phyloP scores from a whole-genome alignment of 2,888 invertebrate genomes.

The Himalopsyche japonica region DNA sequence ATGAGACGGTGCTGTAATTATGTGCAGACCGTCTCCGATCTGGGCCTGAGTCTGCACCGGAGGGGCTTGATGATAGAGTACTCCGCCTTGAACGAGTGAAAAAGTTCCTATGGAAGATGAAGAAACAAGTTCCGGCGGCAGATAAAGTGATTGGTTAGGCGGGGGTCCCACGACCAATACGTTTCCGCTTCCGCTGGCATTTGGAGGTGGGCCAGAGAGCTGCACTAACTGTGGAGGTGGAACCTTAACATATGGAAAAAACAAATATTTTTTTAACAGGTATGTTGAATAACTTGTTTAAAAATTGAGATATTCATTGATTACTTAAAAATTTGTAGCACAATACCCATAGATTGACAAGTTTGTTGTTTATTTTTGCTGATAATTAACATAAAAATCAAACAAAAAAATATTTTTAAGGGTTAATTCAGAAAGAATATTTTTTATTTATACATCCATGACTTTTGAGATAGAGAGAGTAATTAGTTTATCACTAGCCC shows the following conservation, averaged over 20 bases:
- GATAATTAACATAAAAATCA: too few species aligned
- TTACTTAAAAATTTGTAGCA: too few species aligned
- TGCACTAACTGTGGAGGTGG: slow-evolving; percentile 38
- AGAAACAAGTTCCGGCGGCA: slow-evolving; percentile 26
- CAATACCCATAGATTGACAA: too few species aligned
- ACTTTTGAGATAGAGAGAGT: too few species aligned
- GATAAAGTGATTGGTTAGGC: slow-evolving; percentile 32
- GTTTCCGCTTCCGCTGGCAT: slow-evolving; percentile 14
- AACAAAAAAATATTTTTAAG: too few species aligned
- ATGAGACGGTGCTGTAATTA: slow-evolving; percentile 26
- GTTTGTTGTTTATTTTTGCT: too few species aligned
- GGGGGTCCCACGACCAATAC: slow-evolving; percentile 35
- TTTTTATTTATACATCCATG: too few species aligned
- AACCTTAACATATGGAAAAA: slow-evolving; percentile 16
- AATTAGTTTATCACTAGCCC: too few species aligned
- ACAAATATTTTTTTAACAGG: too few species aligned
- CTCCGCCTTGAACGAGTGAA: slow-evolving; percentile 33
- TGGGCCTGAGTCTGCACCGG: slow-evolving; percentile 37
- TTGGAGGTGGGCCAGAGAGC: slow-evolving; percentile 31
- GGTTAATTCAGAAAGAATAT: too few species aligned
- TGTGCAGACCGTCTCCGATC: slow-evolving; percentile 30
- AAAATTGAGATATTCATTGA: too few species aligned
- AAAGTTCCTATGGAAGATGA: slow-evolving; percentile 31
- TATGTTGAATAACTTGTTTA: too few species aligned
- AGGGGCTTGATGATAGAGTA: slow-evolving; percentile 37